Evolutionary conservation across 1,140 invertebrate species (phyloP).

Genomic region (Procambarus virginalis): DNA sequence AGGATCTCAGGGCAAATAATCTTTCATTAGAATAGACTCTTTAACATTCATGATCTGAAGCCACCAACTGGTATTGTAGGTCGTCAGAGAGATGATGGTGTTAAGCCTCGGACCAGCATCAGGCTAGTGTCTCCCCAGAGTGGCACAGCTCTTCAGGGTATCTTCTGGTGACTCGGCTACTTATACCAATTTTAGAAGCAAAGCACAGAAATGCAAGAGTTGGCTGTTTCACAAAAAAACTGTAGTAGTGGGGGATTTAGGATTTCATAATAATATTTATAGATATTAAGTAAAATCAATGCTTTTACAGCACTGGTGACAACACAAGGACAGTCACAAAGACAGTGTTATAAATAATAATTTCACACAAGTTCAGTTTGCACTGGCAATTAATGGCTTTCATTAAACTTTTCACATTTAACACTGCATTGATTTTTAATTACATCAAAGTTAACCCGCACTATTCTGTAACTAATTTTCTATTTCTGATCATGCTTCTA

Average conservation of each 20-base stretch:
- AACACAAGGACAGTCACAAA: neutral
- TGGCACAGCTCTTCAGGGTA: slow-evolving; percentile 49
- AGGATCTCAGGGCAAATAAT: neutral
- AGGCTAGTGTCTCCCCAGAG: slow-evolving; percentile 32
- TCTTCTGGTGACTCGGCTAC: slow-evolving; percentile 38
- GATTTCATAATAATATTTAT: neutral
- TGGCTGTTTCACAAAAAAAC: neutral
- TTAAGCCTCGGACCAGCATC: slow-evolving; percentile 56
- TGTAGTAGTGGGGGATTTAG: neutral
- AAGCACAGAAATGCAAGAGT: slow-evolving; percentile 13
- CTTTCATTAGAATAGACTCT: neutral
- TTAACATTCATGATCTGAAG: slow-evolving; percentile 2
- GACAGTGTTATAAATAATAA: neutral
- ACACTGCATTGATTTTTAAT: neutral
- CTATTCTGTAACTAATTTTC: neutral
- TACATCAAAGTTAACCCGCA: neutral
- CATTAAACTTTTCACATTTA: neutral
- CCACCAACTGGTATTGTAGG: slow-evolving; percentile 33
- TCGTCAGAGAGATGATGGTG: slow-evolving; percentile 57
- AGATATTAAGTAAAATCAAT: neutral
- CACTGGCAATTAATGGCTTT: too few species aligned
- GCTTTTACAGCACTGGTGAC: neutral
- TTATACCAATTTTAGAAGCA: slow-evolving; percentile 8
- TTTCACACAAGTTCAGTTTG: neutral
- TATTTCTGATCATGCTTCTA: neutral